Evolutionary conservation across 2,888 invertebrate genomes (phyloP).

Genomic region (Allygus modestus): DNA sequence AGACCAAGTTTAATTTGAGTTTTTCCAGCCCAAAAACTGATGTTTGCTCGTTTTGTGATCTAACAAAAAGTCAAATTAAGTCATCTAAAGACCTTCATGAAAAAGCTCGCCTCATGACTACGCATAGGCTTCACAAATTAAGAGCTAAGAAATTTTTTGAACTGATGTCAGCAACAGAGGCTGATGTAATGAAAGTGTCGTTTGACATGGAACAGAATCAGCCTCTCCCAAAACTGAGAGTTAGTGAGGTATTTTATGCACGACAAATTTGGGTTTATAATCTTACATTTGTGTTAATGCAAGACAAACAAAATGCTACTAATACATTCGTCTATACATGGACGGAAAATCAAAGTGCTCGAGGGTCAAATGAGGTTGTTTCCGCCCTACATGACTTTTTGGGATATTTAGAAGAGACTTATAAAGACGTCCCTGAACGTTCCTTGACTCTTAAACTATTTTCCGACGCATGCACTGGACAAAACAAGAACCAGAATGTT

Average conservation of each 20-base stretch:
- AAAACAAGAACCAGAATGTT: conserved; percentile 58
- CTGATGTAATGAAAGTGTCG: conserved; percentile 20
- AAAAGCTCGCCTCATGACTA: conserved; percentile 43
- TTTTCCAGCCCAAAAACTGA: conserved; percentile 60
- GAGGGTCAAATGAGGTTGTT: conserved; percentile 43
- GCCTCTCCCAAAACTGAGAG: conserved; percentile 55
- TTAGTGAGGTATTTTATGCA: conserved; percentile 60
- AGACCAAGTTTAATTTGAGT: conserved; percentile 51
- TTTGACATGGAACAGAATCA: conserved; percentile 61
- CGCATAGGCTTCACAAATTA: conserved; percentile 55
- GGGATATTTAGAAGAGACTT: neutral
- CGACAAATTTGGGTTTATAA: conserved; percentile 58
- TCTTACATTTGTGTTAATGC: conserved; percentile 49
- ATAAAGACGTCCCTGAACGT: conserved; percentile 10
- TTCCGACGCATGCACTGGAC: conserved; percentile 54
- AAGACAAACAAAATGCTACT: conserved; percentile 7
- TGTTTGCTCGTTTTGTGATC: conserved; percentile 59
- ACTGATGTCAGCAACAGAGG: conserved; percentile 22
- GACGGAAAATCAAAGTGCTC: conserved; percentile 44
- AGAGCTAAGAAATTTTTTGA: conserved; percentile 50
- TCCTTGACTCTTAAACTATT: conserved; percentile 49
- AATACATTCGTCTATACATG: conserved; percentile 58
- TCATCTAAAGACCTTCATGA: conserved; percentile 46
- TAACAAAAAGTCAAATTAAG: conserved; percentile 46
- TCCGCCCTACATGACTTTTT: conserved; percentile 52